Conservation (phyloP, 2,888 invertebrate species). For the Nysson spinosus region DNA sequence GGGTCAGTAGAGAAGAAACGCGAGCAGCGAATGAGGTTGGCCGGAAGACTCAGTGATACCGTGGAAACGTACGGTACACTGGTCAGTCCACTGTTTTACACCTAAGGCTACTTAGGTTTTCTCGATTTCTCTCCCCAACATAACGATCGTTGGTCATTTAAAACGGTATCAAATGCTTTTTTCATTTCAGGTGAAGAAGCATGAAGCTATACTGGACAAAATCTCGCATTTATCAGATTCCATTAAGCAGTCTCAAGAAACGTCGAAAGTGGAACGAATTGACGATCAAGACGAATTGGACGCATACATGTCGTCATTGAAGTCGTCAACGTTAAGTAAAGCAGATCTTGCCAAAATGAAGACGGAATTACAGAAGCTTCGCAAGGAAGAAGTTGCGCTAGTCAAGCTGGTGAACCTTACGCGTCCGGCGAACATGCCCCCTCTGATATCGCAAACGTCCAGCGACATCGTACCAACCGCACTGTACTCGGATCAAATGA, state of each 20-base stretch:
- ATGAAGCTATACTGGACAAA: conserved; percentile 78
- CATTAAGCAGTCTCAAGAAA: conserved; percentile 76
- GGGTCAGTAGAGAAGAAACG: conserved; percentile 94
- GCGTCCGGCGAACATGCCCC: conserved; percentile 83
- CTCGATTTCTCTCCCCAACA: too few relatives aligned
- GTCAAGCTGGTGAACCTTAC: conserved; percentile 87
- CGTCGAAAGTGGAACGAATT: conserved; percentile 49
- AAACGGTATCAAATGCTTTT: not conserved
- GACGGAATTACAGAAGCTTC: conserved; percentile 83
- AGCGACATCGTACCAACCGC: too few relatives aligned
- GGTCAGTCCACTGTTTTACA: conserved; percentile 79
- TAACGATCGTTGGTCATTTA: not conserved
- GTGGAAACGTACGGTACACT: conserved; percentile 84
- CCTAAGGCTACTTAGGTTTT: too few relatives aligned
- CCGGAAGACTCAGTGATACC: conserved; percentile 80
- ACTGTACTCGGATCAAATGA: too few relatives aligned
- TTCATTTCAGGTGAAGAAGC: conserved; percentile 81
- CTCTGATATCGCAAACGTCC: conserved; percentile 75
- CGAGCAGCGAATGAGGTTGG: conserved; percentile 85
- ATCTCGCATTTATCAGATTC: conserved; percentile 81
- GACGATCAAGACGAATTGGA: conserved; percentile 88
- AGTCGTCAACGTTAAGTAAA: conserved; percentile 78
- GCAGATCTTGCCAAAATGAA: conserved; percentile 83
- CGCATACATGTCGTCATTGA: conserved; percentile 87
- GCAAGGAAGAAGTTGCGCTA: conserved; percentile 83